These are phyloP conservation scores for Platygyra sinensis DNA, from an alignment of 64 coral and sea anemone genomes.

Conservation along the genomic window DNA sequence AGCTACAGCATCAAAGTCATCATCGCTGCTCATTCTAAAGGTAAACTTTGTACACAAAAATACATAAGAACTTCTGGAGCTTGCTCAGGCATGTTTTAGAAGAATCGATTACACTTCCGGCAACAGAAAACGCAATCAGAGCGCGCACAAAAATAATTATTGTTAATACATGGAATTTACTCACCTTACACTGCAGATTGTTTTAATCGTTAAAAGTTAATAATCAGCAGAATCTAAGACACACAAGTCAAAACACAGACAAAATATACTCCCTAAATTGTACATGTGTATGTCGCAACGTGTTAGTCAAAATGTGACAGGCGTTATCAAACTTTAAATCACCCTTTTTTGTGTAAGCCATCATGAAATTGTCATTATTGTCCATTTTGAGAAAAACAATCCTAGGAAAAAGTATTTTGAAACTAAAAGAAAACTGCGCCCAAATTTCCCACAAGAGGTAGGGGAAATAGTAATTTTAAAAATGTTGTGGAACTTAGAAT, in stretches of 20 bases:
- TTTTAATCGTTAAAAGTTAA: too few relatives aligned
- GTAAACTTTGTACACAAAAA: not conserved
- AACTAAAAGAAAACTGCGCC: not conserved
- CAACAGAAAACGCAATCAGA: too few relatives aligned
- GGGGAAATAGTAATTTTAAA: not conserved
- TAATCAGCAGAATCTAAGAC: too few relatives aligned
- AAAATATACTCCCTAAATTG: too few relatives aligned
- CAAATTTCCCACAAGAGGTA: not conserved
- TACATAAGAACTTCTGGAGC: not conserved
- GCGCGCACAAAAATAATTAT: too few relatives aligned
- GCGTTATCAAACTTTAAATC: not conserved
- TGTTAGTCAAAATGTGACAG: conserved; percentile 16
- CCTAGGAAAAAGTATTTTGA: not conserved
- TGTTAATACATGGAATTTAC: too few relatives aligned
- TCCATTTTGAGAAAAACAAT: not conserved
- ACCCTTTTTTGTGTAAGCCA: not conserved
- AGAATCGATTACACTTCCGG: too few relatives aligned
- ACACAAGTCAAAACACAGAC: too few relatives aligned
- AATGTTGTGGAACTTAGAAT: not conserved
- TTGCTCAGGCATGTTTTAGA: not conserved
- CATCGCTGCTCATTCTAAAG: conserved; percentile 57
- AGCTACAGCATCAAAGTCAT: conserved; percentile 54
- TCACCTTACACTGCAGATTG: too few relatives aligned
- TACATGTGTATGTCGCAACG: not conserved
- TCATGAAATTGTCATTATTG: not conserved